Conservation (phyloP, 2,113 vertebrate genomes). For the Diadophis punctatus region DNA sequence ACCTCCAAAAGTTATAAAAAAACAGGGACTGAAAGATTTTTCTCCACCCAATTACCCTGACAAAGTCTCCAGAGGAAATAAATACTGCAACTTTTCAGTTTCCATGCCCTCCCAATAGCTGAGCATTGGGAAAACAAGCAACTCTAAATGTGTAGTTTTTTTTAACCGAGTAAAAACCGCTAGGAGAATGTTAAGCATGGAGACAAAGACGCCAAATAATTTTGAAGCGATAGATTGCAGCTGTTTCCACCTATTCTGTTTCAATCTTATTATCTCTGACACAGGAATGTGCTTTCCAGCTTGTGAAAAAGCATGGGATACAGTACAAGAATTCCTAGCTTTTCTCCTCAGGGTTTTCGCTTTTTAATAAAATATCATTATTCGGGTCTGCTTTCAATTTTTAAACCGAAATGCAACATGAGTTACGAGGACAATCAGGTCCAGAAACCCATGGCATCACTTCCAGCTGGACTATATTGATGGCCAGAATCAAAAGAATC, state of each 20-base stretch:
- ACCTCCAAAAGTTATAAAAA: background rate
- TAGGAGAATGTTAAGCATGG: background rate
- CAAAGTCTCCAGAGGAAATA: background rate
- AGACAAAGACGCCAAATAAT: background rate
- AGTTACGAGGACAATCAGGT: background rate
- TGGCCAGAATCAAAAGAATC: background rate
- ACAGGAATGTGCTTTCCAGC: background rate
- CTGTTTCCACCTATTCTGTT: background rate
- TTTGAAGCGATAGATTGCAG: background rate
- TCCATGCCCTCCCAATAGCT: background rate
- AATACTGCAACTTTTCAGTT: background rate
- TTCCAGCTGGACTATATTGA: background rate
- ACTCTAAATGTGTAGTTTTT: background rate
- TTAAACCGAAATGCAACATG: background rate
- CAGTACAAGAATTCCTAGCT: background rate
- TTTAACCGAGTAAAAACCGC: background rate
- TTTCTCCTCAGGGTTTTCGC: background rate
- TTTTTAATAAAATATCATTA: background rate
- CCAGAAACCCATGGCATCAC: background rate
- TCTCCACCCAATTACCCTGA: background rate
- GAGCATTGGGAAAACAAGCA: conserved; percentile 1
- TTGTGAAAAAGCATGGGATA: background rate
- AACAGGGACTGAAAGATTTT: conserved; percentile 10
- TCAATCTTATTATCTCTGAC: background rate
- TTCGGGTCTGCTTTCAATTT: background rate